phyloP scores from a whole-genome alignment of 2,113 vertebrate species.

The Stomatorhinus ivindoensis region DNA sequence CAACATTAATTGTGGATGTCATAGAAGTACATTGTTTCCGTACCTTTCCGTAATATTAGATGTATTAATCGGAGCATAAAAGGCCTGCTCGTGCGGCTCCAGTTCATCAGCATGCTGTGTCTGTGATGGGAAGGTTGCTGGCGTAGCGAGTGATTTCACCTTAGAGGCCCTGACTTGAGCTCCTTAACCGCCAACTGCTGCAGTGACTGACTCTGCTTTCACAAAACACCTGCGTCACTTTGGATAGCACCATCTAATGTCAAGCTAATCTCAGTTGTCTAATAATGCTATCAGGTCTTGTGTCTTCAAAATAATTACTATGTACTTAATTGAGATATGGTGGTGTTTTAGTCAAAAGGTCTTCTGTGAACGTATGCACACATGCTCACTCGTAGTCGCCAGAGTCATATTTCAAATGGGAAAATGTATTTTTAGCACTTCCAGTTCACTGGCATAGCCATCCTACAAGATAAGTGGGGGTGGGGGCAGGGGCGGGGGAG shows the following conservation, averaged over 20 bases:
- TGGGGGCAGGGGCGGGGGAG: too few species aligned
- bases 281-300: not conserved
- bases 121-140: not conserved
- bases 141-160: not conserved
- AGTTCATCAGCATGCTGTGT: not conserved
- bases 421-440: conserved; percentile 34
- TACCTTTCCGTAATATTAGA: not conserved
- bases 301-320: not conserved
- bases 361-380: conserved; percentile 26
- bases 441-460: not conserved
- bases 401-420: conserved; percentile 30
- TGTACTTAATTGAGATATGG: conserved; percentile 15
- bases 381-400: not conserved
- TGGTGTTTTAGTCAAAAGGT: not conserved
- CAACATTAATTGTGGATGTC: not conserved
- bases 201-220: not conserved
- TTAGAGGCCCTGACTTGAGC: not conserved
- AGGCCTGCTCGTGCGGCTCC: not conserved
- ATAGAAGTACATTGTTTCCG: not conserved
- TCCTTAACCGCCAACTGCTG: not conserved
- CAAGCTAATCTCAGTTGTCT: not conserved
- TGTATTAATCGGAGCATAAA: not conserved
- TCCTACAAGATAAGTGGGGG: not conserved
- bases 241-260: not conserved
- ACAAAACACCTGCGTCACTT: not conserved